Evolutionary conservation across 1,140 invertebrate species (phyloP).

Genomic region (Diplogasteroides magnus): DNA sequence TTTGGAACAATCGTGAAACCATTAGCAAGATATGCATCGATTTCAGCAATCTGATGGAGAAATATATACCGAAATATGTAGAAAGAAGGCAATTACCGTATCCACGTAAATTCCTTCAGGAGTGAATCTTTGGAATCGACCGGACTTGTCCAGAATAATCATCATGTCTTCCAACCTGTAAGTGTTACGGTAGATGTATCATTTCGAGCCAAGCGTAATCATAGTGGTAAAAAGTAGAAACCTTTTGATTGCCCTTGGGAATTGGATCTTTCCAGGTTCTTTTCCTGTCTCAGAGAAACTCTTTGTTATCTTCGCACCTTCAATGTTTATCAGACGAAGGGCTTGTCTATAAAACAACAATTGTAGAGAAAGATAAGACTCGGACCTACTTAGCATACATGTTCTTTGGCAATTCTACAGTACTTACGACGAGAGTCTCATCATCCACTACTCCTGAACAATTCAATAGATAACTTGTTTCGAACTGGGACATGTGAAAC

Average conservation of each 20-base stretch:
- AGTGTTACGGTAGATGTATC: constrained; percentile 10
- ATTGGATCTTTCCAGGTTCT: constrained; percentile 47
- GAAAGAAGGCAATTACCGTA: neutral
- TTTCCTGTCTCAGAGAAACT: constrained; percentile 37
- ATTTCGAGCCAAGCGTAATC: constrained; percentile 10
- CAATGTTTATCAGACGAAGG: neutral
- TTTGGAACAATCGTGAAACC: constrained; percentile 31
- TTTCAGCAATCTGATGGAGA: too few relatives aligned
- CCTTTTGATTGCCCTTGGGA: constrained; percentile 42
- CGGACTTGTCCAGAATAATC: constrained; percentile 49
- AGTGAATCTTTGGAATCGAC: constrained; percentile 41
- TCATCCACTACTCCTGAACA: constrained; percentile 35
- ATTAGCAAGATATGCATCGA: constrained; percentile 52
- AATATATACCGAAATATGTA: too few relatives aligned
- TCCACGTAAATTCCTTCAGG: constrained; percentile 13
- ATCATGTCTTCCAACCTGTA: constrained; percentile 38
- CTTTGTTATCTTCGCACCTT: constrained; percentile 19
- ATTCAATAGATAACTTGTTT: neutral
- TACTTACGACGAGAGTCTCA: constrained; percentile 42
- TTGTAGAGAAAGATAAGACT: neutral
- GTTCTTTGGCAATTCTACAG: constrained; percentile 42
- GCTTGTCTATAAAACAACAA: neutral
- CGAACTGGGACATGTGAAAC: neutral
- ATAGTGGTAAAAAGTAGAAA: constrained; percentile 16
- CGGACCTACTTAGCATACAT: constrained; percentile 50